Conservation (phyloP, 2,888 invertebrate genomes). For the Habroteleia sp. region DNA sequence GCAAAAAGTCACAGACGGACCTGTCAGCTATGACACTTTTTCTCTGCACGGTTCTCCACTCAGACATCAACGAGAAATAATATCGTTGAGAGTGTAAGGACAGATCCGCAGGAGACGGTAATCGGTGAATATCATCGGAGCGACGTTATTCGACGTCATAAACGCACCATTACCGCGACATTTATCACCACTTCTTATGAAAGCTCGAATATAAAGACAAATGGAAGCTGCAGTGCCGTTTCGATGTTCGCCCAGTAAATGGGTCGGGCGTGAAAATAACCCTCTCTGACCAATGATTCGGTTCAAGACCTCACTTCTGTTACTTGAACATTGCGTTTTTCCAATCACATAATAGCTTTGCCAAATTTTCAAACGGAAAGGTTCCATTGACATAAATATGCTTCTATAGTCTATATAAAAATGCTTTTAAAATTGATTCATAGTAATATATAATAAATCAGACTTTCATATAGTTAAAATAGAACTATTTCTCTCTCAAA, state of each 20-base stretch:
- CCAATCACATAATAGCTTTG: slow-evolving; percentile 18
- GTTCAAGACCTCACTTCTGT: slow-evolving; percentile 40
- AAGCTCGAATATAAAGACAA: slow-evolving; percentile 61
- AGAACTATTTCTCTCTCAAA: too few species aligned
- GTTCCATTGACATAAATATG: neutral
- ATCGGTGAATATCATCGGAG: slow-evolving; percentile 61
- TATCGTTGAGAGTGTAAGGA: slow-evolving; percentile 53
- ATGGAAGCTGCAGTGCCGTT: slow-evolving; percentile 57
- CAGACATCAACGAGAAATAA: slow-evolving; percentile 58
- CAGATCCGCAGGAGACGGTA: slow-evolving; percentile 50
- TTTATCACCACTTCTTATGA: slow-evolving; percentile 65
- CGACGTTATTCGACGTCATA: slow-evolving; percentile 59
- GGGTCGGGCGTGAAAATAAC: slow-evolving; percentile 51
- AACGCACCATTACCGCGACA: slow-evolving; percentile 63
- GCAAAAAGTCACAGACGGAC: slow-evolving; percentile 45
- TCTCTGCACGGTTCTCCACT: slow-evolving; percentile 30
- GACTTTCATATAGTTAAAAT: too few species aligned
- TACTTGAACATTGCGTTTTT: slow-evolving; percentile 18
- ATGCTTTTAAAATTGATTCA: too few species aligned
- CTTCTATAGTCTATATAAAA: too few species aligned
- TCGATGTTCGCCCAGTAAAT: slow-evolving; percentile 50
- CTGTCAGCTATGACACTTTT: slow-evolving; percentile 57
- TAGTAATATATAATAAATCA: too few species aligned
- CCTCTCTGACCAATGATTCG: slow-evolving; percentile 41
- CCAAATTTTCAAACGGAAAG: slow-evolving; percentile 12